phyloP scores from a whole-genome alignment of 1,140 invertebrate genomes.

The Drosophila lacertosa region DNA sequence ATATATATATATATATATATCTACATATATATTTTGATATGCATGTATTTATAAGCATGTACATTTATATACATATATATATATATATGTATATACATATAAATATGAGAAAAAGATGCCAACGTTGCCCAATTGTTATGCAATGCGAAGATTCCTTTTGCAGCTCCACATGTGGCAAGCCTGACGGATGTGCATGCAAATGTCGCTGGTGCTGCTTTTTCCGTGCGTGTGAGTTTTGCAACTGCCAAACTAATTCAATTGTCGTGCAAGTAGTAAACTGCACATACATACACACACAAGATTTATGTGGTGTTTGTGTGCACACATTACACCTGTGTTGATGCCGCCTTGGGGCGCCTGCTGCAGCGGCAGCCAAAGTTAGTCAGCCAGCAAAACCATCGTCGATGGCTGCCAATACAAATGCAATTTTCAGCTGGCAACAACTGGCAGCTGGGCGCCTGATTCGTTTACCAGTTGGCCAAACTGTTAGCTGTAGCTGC shows the following conservation, averaged over 20 bases:
- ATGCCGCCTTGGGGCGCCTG: slow-evolving; percentile 8
- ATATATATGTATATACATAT: neutral
- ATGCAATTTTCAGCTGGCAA: slow-evolving; percentile 75
- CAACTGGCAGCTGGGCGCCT: slow-evolving; percentile 77
- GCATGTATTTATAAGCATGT: neutral
- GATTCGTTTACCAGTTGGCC: slow-evolving; percentile 73
- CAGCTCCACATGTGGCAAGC: slow-evolving; percentile 26
- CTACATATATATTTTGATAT: neutral
- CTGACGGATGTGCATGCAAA: slow-evolving; percentile 49
- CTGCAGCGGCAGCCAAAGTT: slow-evolving; percentile 25
- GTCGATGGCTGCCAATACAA: slow-evolving; percentile 78
- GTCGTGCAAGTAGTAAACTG: slow-evolving; percentile 55
- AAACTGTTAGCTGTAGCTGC: slow-evolving; percentile 22
- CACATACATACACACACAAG: slow-evolving; percentile 20
- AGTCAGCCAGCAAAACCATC: slow-evolving; percentile 63
- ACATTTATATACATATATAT: neutral
- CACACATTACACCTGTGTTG: slow-evolving; percentile 48
- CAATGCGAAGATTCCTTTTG: slow-evolving; percentile 45
- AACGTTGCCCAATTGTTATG: slow-evolving; percentile 47
- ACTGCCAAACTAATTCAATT: slow-evolving; percentile 81
- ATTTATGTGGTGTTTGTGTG: slow-evolving; percentile 14
- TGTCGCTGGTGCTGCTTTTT: slow-evolving; percentile 22
- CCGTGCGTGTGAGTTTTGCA: slow-evolving; percentile 43
- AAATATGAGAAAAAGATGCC: slow-evolving; percentile 17
- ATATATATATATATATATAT: too few species aligned